Base-by-base conservation (phyloP, 2,113 vertebrate species). In the Chaetura pelagica region DNA sequence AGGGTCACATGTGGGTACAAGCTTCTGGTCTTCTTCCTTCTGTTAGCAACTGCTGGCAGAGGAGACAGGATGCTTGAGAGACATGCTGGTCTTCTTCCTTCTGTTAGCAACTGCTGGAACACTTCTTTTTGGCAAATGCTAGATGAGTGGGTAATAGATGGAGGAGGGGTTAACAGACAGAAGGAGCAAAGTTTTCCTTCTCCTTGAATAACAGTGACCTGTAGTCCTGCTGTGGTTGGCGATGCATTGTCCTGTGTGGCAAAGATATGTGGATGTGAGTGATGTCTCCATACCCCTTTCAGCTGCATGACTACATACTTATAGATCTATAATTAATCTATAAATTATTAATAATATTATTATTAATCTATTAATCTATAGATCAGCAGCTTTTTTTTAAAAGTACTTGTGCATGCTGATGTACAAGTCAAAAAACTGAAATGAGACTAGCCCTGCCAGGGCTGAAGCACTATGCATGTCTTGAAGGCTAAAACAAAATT, bases 41-140 rank as follows among this genome's bases (percentile, higher is more conserved):
- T 64, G 6, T 59, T 55, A 40, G 27, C 34, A 57, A 62, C 34
- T 76, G 8, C 58, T 75, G 48, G 29, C 61, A 40, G 62, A 49
- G 59, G 24, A 2, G 1, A 5, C 13, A 20, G 1, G 0, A 5
- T 49, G 15, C 79, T 61, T 89, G 49, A 0, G 0, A 57, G 51
- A 38, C 58, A 58, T 46, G 57, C 72, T 81, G 81, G 69, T n/a
- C 55, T 57, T 32, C 52, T 89, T 57, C 18, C n/a, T 38, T 86
- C 34, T 64, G 6, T 59, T 55, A 40, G 27, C 34, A 57, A 62
- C 34, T 76, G 8, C 58, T 75, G 48, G 29, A 34, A 11, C 13
- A 3, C 19, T 21, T 20, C 6, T 62, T 88, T 80, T 67, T 48
- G 23, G n/a, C 3, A 9, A 38, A 29, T 69, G 15, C 42, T 42